Conservation (phyloP, 2,888 invertebrate genomes). For the Ormyrus thymus region DNA sequence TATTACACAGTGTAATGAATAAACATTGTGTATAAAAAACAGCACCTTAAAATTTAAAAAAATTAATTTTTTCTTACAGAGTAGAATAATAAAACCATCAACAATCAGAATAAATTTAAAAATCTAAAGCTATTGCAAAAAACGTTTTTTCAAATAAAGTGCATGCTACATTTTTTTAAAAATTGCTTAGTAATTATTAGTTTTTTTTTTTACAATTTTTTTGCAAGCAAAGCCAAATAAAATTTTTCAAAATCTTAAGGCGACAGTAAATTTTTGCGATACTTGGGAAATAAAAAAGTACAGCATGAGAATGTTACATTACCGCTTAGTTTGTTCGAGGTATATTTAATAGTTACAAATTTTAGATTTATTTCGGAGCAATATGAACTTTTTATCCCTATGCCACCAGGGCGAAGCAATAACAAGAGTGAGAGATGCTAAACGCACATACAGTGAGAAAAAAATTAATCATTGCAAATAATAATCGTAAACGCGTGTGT, state of each 20-base stretch:
- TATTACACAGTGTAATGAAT: slow-evolving; percentile 37
- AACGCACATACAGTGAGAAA: slow-evolving; percentile 52
- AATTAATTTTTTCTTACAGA: slow-evolving; percentile 37
- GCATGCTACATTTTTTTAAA: slow-evolving; percentile 27
- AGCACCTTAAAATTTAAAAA: slow-evolving; percentile 55
- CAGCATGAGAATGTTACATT: slow-evolving; percentile 2
- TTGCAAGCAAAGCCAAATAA: slow-evolving; percentile 21
- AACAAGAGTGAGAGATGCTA: slow-evolving; percentile 56
- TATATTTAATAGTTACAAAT: slow-evolving; percentile 43
- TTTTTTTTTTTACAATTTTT: not conserved
- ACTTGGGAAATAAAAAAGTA: slow-evolving; percentile 21
- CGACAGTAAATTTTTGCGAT: slow-evolving; percentile 38
- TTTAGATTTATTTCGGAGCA: slow-evolving; percentile 38
- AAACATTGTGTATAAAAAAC: slow-evolving; percentile 44
- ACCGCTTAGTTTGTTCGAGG: slow-evolving; percentile 43
- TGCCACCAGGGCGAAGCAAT: slow-evolving; percentile 57
- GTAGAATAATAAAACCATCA: slow-evolving; percentile 30
- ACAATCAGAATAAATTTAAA: slow-evolving; percentile 39
- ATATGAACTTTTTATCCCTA: slow-evolving; percentile 52
- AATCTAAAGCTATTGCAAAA: slow-evolving; percentile 5
- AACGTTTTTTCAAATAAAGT: slow-evolving; percentile 26
- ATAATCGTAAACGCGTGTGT: slow-evolving; percentile 59
- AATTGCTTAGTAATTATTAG: slow-evolving; percentile 14
- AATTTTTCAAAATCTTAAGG: slow-evolving; percentile 49
- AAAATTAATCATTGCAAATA: slow-evolving; percentile 61